Evolutionary conservation across 2,113 vertebrate species (phyloP), one percentile per base, ranked within the genome.

Genomic region (Sinocyclocheilus grahami): DNA sequence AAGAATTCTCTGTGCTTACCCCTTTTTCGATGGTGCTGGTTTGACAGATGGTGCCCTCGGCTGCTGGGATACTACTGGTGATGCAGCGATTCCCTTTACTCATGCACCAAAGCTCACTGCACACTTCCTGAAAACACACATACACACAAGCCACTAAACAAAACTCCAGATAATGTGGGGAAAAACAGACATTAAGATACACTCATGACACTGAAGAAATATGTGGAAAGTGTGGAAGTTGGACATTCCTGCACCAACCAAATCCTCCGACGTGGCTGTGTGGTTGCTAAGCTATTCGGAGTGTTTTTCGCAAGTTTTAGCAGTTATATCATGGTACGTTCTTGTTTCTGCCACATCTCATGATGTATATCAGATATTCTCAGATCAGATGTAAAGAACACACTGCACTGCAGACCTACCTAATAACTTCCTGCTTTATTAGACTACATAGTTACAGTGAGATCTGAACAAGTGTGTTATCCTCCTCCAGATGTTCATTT

Each of bases 21-120:
- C 97, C 97, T 91, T 97, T 99, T 87, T 99, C 98, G 72, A 99
- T 98, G 87, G 97, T 99, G 93, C 97, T 98, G 85, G 97, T 99
- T 78, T 99, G 98, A 92, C 98, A 99, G 87, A 99, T 96, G 91
- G 98, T 99, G 89, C 98, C 98, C 91, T 99, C 98, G 0, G 98
- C 98, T 6, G 98, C 98, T 0, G 98, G 98, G 91, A 99, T 99
- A 93, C 98, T 99, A 94, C 97, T 99, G 94, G 98, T 99, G 91
- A 99, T 97, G 91, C 98, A 99, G 86, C 97, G 97, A 89, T 98
- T 98, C 94, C 97, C 98, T 87, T 98, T 99, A 91, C 97, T 99
- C 93, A 99, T 96, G 72, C 98, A 99, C 98, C 98, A 99, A 60
- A 99, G 95, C 92, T 99, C 98, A 80, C 96, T 98, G 96, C 98